A percentile compares a stretch with the other conserved stretches of the same genome.
Evolutionary conservation across 2,113 vertebrate genomes (phyloP).

Genomic region (Hypanus sabinus): DNA sequence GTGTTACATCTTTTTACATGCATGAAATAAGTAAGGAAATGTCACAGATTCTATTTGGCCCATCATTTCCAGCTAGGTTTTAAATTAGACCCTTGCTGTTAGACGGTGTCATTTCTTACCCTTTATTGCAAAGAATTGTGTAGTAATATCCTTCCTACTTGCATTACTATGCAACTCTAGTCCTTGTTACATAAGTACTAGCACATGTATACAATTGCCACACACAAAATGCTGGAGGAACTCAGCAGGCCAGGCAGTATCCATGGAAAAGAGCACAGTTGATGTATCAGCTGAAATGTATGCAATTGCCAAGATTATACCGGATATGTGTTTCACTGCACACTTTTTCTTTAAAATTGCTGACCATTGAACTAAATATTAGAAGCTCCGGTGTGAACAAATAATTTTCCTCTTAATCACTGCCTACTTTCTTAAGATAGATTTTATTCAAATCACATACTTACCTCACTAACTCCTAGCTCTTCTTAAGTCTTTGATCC

Average conservation of each 20-base stretch:
- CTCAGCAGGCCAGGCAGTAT: too few species aligned
- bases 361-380: not conserved
- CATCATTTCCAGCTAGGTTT: not conserved
- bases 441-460: not conserved
- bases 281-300: too few species aligned
- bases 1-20: not conserved
- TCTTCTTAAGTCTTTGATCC: too few species aligned
- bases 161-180: not conserved
- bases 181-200: not conserved
- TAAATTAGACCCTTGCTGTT: not conserved
- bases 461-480: not conserved
- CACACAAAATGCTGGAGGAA: too few species aligned
- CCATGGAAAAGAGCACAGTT: too few species aligned
- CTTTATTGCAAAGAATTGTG: not conserved
- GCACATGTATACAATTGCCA: not conserved
- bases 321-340: not conserved
- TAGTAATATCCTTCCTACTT: not conserved
- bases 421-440: not conserved
- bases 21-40: not conserved
- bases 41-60: not conserved
- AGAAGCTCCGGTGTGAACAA: not conserved
- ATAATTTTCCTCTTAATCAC: not conserved
- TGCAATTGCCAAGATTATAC: not conserved
- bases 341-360: not conserved
- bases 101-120: not conserved